Evolutionary conservation across 2,113 vertebrate species (phyloP).

Genomic region (Urocitellus parryii): DNA sequence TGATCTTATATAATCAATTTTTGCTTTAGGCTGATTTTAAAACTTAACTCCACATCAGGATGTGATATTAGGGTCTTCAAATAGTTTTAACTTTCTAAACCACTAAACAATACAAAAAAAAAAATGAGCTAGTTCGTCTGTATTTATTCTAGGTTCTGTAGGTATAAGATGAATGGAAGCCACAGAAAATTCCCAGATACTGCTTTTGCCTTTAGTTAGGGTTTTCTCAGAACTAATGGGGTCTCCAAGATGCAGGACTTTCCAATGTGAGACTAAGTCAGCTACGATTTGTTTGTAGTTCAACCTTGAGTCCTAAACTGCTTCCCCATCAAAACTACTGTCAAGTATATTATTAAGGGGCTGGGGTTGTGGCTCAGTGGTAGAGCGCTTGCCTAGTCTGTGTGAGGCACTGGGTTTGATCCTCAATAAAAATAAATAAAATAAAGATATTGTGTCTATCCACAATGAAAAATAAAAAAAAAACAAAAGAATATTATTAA

Average conservation of each 20-base stretch:
- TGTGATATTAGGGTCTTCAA: not conserved
- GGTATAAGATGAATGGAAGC: not conserved
- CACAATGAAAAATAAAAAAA: too few species aligned
- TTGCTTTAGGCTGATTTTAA: conserved; percentile 32
- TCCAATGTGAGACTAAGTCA: not conserved
- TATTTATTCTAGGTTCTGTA: not conserved
- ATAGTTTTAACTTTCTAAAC: not conserved
- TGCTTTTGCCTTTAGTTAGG: not conserved
- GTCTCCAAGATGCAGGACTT: not conserved
- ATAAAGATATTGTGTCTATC: too few species aligned
- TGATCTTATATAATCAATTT: not conserved
- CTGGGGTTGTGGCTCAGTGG: too few species aligned
- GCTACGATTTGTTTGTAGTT: not conserved
- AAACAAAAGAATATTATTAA: not conserved
- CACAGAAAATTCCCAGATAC: not conserved
- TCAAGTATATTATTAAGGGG: not conserved
- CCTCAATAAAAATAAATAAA: too few species aligned
- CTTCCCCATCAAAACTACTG: not conserved
- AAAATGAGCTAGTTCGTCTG: not conserved
- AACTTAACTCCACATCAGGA: not conserved
- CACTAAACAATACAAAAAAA: not conserved
- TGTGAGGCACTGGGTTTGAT: too few species aligned
- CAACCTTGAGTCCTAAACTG: not conserved
- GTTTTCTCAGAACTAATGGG: not conserved
- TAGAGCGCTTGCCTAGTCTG: too few species aligned